A percentile compares a stretch with the other conserved stretches of the same genome.
Conservation (phyloP, 2,797 vertebrate species). For the Eupleurogrammus muticus region DNA sequence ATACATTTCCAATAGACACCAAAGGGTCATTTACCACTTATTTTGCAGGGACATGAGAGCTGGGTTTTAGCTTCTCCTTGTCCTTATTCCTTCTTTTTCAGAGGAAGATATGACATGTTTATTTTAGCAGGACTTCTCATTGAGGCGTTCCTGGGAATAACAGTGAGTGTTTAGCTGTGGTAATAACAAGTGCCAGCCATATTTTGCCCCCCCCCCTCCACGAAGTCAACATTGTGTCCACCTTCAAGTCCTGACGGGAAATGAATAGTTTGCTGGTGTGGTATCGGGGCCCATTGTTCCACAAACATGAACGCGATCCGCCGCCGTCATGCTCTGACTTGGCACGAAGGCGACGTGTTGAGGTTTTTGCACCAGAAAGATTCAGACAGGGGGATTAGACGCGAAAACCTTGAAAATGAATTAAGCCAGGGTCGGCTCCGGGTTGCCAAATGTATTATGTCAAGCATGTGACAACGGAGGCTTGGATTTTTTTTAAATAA, state of each 20-base stretch:
- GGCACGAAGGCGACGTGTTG: constrained; percentile 12
- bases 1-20: too few relatives aligned
- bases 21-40: not conserved
- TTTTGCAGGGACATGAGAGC: not conserved
- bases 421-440: constrained; percentile 29
- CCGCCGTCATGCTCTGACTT: constrained; percentile 38
- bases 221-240: constrained; percentile 46
- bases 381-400: constrained; percentile 46
- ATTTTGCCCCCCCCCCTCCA: constrained; percentile 44
- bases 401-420: constrained; percentile 44
- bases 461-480: constrained; percentile 20
- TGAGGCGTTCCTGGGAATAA: constrained; percentile 16
- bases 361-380: constrained; percentile 45
- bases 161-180: constrained; percentile 39
- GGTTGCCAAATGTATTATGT: constrained; percentile 28
- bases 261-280: constrained; percentile 43
- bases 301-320: constrained; percentile 40
- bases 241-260: constrained; percentile 39
- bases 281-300: constrained; percentile 47
- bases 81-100: constrained; percentile 17
- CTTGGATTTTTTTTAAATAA: not conserved
- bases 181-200: constrained; percentile 35
- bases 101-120: constrained; percentile 42
- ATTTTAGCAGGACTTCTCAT: constrained; percentile 14
- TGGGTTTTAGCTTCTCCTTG: not conserved